A percentile compares a stretch with the other conserved stretches of the same genome.
phyloP scores from a whole-genome alignment of 1,140 invertebrate genomes.

The Nasonia vitripennis region DNA sequence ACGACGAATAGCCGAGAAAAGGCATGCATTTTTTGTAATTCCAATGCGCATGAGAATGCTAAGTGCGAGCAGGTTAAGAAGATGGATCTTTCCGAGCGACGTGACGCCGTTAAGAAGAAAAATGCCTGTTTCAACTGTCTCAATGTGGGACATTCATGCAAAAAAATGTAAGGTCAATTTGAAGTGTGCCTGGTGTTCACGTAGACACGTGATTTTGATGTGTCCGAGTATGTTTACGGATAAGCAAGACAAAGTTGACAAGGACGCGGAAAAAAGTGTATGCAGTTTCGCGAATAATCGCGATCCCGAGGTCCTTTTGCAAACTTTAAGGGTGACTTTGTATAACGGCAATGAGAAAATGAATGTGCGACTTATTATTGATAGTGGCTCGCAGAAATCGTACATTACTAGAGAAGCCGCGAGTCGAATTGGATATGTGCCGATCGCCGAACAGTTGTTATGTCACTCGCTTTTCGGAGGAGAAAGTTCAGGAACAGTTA shows the following conservation, averaged over 20 bases:
- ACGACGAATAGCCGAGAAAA: conserved; percentile 26
- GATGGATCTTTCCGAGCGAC: conserved; percentile 28
- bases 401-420: conserved; percentile 41
- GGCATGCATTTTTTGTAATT: conserved; percentile 51
- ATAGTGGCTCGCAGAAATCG: conserved; percentile 49
- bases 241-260: too few species aligned
- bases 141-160: conserved; percentile 30
- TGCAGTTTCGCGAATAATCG: conserved; percentile 25
- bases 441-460: conserved; percentile 28
- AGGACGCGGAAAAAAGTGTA: too few species aligned
- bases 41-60: not conserved
- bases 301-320: conserved; percentile 45
- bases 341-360: conserved; percentile 5
- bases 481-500: not conserved
- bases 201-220: conserved; percentile 46
- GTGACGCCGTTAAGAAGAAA: conserved; percentile 25
- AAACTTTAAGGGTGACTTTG: conserved; percentile 38
- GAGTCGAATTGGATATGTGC: not conserved
- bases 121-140: conserved; percentile 51
- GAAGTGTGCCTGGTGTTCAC: conserved; percentile 39
- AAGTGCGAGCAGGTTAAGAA: too few species aligned
- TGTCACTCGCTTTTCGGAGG: conserved; percentile 48
- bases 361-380: conserved; percentile 47
- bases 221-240: not conserved
- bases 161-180: conserved; percentile 39